Evolutionary conservation across 2,113 vertebrate species (phyloP).

Genomic region (Entomyzon cyanotis): DNA sequence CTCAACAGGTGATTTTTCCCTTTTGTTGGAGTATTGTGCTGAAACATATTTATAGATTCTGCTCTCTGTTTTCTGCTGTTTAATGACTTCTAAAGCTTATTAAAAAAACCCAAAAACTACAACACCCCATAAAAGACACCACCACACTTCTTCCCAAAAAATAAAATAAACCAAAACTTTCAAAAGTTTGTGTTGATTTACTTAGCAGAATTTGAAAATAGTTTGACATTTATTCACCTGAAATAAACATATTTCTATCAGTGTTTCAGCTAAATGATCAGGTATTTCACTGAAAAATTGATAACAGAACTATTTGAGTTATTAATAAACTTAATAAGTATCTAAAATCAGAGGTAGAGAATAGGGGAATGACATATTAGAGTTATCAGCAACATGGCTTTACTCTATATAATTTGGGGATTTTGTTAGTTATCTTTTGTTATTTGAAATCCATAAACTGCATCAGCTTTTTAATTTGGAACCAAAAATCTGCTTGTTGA

Average conservation of each 20-base stretch:
- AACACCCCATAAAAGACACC: background rate
- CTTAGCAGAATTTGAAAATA: background rate
- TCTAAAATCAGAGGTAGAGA: background rate
- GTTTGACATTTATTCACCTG: background rate
- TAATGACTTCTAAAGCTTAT: background rate
- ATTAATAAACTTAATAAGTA: background rate
- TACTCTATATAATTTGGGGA: background rate
- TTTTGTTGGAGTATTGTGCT: background rate
- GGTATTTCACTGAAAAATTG: background rate
- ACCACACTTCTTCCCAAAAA: background rate
- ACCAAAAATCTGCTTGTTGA: background rate
- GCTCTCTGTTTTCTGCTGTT: background rate
- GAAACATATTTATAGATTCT: background rate
- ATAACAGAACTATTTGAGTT: background rate
- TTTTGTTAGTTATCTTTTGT: background rate
- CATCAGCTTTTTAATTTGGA: background rate
- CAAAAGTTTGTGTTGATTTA: background rate
- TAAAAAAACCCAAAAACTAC: background rate
- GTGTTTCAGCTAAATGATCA: background rate
- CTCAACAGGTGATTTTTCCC: background rate
- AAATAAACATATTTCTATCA: background rate
- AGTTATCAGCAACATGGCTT: background rate
- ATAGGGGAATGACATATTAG: background rate
- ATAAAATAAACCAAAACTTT: background rate
- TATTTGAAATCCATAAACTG: background rate